Evolutionary conservation across 2,113 vertebrate species (phyloP).

Genomic region (Oreochromis aureus): DNA sequence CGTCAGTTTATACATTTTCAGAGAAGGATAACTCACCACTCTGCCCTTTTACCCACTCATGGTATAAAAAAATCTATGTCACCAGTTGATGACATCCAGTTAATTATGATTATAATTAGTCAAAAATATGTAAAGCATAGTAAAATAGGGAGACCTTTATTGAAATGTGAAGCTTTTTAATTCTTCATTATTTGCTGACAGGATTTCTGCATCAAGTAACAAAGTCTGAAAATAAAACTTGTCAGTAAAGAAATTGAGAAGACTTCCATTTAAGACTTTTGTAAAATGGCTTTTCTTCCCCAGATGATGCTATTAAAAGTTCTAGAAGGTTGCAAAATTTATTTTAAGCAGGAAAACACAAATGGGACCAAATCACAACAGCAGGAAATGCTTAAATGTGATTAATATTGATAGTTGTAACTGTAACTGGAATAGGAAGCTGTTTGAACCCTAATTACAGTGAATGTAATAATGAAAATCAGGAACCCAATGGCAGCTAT

Average conservation of each 20-base stretch:
- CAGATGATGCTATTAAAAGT: background rate
- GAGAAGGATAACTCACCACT: background rate
- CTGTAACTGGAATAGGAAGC: background rate
- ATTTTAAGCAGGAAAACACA: background rate
- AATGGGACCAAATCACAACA: background rate
- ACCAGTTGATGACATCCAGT: background rate
- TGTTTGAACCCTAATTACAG: fast-evolving
- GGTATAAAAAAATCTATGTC: background rate
- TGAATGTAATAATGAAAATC: fast-evolving
- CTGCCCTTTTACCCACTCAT: background rate
- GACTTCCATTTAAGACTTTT: background rate
- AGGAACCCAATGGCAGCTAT: fast-evolving
- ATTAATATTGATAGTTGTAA: background rate
- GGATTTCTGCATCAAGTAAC: background rate
- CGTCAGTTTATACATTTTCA: background rate
- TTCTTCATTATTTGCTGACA: background rate
- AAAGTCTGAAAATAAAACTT: background rate
- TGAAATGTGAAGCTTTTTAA: background rate
- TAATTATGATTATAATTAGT: background rate
- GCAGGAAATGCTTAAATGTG: background rate
- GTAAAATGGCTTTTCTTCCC: background rate
- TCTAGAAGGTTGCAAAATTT: background rate
- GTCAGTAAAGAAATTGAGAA: background rate
- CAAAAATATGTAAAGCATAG: background rate
- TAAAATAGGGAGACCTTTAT: background rate